phyloP scores from a whole-genome alignment of 2,888 invertebrate species.

The Lithophane socia region DNA sequence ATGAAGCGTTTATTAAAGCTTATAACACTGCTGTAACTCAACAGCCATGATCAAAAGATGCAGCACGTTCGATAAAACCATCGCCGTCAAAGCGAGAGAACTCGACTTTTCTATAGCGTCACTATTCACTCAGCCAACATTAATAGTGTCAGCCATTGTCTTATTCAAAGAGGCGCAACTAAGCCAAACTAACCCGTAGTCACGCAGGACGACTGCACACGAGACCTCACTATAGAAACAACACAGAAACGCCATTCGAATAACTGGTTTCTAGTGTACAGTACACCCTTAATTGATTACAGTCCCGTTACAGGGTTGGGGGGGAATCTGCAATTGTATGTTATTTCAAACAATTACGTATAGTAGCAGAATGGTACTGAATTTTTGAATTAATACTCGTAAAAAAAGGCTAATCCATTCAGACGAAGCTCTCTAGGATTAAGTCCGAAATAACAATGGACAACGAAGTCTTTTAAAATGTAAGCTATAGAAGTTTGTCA shows the following conservation, averaged over 20 bases:
- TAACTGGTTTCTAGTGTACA: conserved; percentile 65
- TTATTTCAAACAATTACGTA: conserved; percentile 62
- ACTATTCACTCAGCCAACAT: conserved; percentile 61
- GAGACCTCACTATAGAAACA: conserved; percentile 55
- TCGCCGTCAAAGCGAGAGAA: conserved; percentile 38
- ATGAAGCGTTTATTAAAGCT: not conserved
- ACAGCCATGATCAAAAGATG: conserved; percentile 31
- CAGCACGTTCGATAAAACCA: conserved; percentile 35
- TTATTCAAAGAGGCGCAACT: conserved; percentile 69
- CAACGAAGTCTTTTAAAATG: conserved; percentile 29
- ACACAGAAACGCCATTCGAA: conserved; percentile 62
- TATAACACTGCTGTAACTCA: conserved; percentile 11
- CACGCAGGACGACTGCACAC: conserved; percentile 57
- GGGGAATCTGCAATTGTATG: conserved; percentile 63
- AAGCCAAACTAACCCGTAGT: conserved; percentile 66
- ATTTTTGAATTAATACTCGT: conserved; percentile 55
- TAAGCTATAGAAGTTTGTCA: conserved; percentile 27
- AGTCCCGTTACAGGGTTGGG: conserved; percentile 40
- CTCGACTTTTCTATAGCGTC: conserved; percentile 53
- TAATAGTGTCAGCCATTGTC: conserved; percentile 64
- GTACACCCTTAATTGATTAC: conserved; percentile 75
- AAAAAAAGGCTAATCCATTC: conserved; percentile 45
- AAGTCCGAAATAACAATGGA: conserved; percentile 34
- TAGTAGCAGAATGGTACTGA: conserved; percentile 43
- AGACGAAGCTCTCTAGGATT: conserved; percentile 23